Base-by-base conservation (phyloP, 2,113 vertebrate species). In the Pipa parva region DNA sequence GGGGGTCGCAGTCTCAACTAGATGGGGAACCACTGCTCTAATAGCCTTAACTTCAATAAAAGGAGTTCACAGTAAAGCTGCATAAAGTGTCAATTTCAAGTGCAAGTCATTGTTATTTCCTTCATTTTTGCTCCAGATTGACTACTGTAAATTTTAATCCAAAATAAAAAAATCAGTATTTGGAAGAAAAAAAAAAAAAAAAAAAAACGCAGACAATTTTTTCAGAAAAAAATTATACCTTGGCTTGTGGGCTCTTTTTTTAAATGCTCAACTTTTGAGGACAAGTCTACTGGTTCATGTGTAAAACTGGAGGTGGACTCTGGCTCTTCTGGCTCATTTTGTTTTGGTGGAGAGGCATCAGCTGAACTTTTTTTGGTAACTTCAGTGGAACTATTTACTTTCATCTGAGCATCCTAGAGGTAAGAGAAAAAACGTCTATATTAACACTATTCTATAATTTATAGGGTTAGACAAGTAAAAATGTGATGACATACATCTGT, bases 261-360 rank as follows among this genome's bases (percentile, higher is more conserved):
- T 5, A 7, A 6, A 29, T 26, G 45, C 70, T 77, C 87, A 56
- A 85, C 92, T 78, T 90, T 97, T 18, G 87, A 84, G 20, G 93
- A 95, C 69, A 99, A 81, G 76, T 99, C 93, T 37, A 99, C 91
- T 42, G 95, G 94, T 33, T 25, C 63, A 4, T 33, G 46, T 33
- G 52, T 1, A 18, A 55, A 49, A 67, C 72, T 78, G 4, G 62
- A 59, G 24, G 49, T 49, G 37, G 81, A 79, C 63, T 79, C 73
- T 42, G 71, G 51, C 67, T 80, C 79, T 76, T 80, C 74, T 46
- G 7, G n/a, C n/a, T n/a, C n/a, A n/a, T n/a, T n/a, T 68, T 29
- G 18, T 57, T 46, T 72, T 56, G 22, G 39, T 37, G 49, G 9
- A 52, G 48, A 45, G 8, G 4, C 22, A 66, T 72, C 73, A 24